Evolutionary conservation across 2,888 invertebrate species (phyloP), one percentile per base, ranked within the genome.

Genomic region (Buathra laborator): DNA sequence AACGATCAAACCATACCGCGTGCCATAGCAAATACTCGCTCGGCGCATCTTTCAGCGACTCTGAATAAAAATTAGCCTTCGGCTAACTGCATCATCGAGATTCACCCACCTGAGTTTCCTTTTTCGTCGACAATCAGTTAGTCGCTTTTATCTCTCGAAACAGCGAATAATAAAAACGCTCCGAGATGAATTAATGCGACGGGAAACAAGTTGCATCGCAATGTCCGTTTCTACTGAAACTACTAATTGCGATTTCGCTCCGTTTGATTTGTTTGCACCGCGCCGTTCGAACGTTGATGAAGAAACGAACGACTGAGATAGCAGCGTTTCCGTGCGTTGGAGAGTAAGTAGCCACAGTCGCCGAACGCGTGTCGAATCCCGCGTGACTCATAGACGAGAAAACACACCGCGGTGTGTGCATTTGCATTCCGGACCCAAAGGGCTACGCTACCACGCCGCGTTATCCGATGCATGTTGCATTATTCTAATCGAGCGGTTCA

Each of bases 381-480:
- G 83, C 85, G 83, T 78, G 89, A 89, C 86, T 88, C 89, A 88
- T 82, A 89, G 84, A 64, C 66, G 80, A 67, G 66, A 53, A 51
- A 72, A 78, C 81, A 66, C 70, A 51, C 79, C 53, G 74, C 78
- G 74, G 81, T 82, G 37, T 78, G 74, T 78, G 86, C 86, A 92
- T 92, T 91, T 92, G 90, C 91, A 91, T 92, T 89, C 86, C 88
- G 85, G 83, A 83, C 83, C 86, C 87, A 85, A 85, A 88, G 86
- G 75, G 46, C 62, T 46, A 53, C 62, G 68, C 59, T 24, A 70
- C 71, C 78, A 85, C 83, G 89, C 88, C 85, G 89, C 88, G 88
- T 91, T 91, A 91, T 90, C 88, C 88, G 86, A 90, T 86, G 85
- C 91, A 85, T 90, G 91, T 91, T 90, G 89, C 90, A 91, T 92